Evolutionary conservation across 2,888 invertebrate genomes (phyloP).

Genomic region (Erannis defoliaria): DNA sequence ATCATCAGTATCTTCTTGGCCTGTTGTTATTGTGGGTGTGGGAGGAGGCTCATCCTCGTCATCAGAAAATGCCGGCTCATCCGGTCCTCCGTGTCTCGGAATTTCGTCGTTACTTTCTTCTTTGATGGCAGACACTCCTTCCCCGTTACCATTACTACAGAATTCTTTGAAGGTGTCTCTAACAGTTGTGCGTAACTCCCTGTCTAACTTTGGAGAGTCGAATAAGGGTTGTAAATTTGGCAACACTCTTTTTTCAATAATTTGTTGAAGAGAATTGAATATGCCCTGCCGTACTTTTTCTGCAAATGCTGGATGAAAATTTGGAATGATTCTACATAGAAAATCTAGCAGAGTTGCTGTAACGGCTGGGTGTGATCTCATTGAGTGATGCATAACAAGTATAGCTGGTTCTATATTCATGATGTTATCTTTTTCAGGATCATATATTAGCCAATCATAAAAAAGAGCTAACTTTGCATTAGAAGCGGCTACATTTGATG

Average conservation of each 20-base stretch:
- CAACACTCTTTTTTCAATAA: constrained; percentile 96
- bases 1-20: constrained; percentile 88
- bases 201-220: constrained; percentile 95
- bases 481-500: constrained; percentile 94
- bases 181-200: constrained; percentile 93
- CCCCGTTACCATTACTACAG: constrained; percentile 87
- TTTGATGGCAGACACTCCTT: constrained; percentile 79
- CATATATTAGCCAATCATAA: constrained; percentile 97
- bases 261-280: constrained; percentile 93
- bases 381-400: constrained; percentile 97
- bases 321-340: constrained; percentile 95
- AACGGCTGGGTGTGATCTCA: constrained; percentile 96
- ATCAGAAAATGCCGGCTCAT: constrained; percentile 94
- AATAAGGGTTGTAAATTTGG: constrained; percentile 94
- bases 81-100: constrained; percentile 77
- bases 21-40: constrained; percentile 54
- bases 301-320: constrained; percentile 93
- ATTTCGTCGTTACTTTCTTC: constrained; percentile 79
- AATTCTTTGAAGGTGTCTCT: constrained; percentile 97
- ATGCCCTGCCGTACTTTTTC: constrained; percentile 94
- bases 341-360: constrained; percentile 96
- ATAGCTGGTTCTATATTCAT: constrained; percentile 99
- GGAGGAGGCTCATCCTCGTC: constrained; percentile 91
- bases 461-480: constrained; percentile 97
- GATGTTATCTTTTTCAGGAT: constrained; percentile 96